phyloP scores from a whole-genome alignment of 2,888 invertebrate genomes.

The Subacronicta megacephala region DNA sequence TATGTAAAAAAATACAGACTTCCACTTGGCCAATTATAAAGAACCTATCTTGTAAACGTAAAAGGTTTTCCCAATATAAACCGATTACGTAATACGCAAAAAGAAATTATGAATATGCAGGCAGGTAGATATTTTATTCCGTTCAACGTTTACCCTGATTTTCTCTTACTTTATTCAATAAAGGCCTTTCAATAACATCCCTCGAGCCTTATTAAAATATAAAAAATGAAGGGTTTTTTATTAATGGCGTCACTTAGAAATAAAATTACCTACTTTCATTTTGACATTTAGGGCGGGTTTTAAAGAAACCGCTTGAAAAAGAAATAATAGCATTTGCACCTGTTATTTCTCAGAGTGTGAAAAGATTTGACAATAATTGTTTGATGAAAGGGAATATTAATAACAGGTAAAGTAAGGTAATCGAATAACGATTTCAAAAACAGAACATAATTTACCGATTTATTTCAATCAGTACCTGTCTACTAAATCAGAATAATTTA shows the following conservation, averaged over 20 bases:
- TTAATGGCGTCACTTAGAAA: constrained; percentile 63
- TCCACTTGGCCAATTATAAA: constrained; percentile 31
- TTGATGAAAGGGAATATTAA: constrained; percentile 5
- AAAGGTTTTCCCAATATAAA: constrained; percentile 54
- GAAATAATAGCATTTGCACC: constrained; percentile 48
- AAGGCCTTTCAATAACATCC: constrained; percentile 78
- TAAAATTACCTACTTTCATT: constrained; percentile 65
- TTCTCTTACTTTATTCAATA: constrained; percentile 72
- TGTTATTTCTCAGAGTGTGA: constrained; percentile 41
- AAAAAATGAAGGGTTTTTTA: constrained; percentile 69
- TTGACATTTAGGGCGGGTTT: constrained; percentile 44
- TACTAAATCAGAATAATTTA: too few species aligned
- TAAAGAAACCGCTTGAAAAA: constrained; percentile 36
- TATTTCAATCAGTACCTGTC: neutral
- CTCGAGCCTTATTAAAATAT: constrained; percentile 71
- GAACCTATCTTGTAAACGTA: constrained; percentile 45
- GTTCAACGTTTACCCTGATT: constrained; percentile 68
- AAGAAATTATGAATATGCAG: constrained; percentile 64
- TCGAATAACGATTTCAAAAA: constrained; percentile 15
- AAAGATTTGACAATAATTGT: constrained; percentile 33
- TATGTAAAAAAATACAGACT: constrained; percentile 13
- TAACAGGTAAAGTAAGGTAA: constrained; percentile 13
- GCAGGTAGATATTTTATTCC: constrained; percentile 68
- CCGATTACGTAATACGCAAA: constrained; percentile 65
- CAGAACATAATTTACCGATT: neutral